Evolutionary conservation across 2,888 invertebrate genomes (phyloP).

Genomic region (Arge pagana): DNA sequence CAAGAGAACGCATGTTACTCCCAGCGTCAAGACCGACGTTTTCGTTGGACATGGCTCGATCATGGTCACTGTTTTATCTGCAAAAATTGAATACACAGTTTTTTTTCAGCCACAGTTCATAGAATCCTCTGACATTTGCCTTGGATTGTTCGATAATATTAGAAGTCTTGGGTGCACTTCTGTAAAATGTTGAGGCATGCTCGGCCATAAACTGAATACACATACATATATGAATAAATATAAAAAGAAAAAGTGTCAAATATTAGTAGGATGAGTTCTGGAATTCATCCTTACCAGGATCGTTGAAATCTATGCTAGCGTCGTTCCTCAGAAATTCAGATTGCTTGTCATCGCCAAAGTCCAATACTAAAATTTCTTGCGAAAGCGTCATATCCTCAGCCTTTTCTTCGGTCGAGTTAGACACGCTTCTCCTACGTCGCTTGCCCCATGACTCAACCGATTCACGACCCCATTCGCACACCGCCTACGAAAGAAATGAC

Average conservation of each 20-base stretch:
- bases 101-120: no score
- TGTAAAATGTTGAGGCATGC: no score
- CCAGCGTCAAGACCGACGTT: constrained; percentile 86
- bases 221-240: no score
- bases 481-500: constrained; percentile 65
- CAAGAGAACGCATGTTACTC: constrained; percentile 88
- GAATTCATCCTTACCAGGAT: constrained; percentile 56
- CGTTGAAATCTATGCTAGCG: constrained; percentile 65
- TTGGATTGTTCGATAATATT: no score
- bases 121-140: no score
- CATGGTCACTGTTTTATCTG: constrained; percentile 89
- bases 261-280: no score
- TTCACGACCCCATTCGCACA: constrained; percentile 90
- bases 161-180: no score
- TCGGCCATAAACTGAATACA: no score
- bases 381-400: constrained; percentile 91
- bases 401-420: constrained; percentile 67
- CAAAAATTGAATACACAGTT: no score
- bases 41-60: constrained; percentile 91
- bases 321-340: constrained; percentile 80
- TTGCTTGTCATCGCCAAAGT: constrained; percentile 89
- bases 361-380: constrained; percentile 90
- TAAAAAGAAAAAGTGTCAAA: no score
- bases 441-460: constrained; percentile 91
- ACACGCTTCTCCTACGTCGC: constrained; percentile 75